Base-by-base conservation (phyloP, 1,140 invertebrate genomes). In the Cherax destructor region DNA sequence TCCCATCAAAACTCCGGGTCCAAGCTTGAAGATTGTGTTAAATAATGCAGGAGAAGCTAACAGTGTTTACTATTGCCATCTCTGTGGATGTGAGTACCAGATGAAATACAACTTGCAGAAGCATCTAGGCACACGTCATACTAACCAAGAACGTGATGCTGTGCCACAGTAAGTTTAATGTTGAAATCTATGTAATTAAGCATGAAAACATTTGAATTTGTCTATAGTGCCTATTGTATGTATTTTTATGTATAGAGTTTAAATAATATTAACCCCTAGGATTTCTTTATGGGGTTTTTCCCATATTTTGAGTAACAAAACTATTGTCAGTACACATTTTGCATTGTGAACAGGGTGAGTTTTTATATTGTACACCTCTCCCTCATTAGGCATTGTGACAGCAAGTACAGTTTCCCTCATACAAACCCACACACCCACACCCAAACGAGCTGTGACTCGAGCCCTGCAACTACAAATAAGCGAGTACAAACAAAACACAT, bases 1-100 rank as follows among this genome's bases (percentile, higher is more conserved):
- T 94, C 95, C 95, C 61, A 95, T 95, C 72, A 94, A 94, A 41
- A 95, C 95, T 49, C 95, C 95, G 74, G 95, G 95, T 1, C 95
- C 96, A 21, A 95, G 95, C 79, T 95, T 96, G 89, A 96, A 96
- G 93, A 96, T 96, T 30, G 95, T 95, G 93, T 93, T 96, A 13
- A 96, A 96, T 92, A 95, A 95, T 61, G 95, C 95, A 92, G 95
- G 95, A 16, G 95, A 96, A 91, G 94, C 95, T 11, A 93, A 96
- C 74, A 95, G 95, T 88, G 95, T 96, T 41, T 96, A 96, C 91
- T 97, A 96, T 94, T 97, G 96, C 93, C 95, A 96, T 92, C 95
- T 97, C 69, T 97, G 96, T 94, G 96, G 96, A 9, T 95, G 95
- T 83, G 96, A 96, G 93, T 96, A 96, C 93, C 95, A 96, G 56